These are phyloP conservation scores for Melolontha melolontha DNA, from an alignment of 2,888 invertebrate species.

Conservation along the genomic window DNA sequence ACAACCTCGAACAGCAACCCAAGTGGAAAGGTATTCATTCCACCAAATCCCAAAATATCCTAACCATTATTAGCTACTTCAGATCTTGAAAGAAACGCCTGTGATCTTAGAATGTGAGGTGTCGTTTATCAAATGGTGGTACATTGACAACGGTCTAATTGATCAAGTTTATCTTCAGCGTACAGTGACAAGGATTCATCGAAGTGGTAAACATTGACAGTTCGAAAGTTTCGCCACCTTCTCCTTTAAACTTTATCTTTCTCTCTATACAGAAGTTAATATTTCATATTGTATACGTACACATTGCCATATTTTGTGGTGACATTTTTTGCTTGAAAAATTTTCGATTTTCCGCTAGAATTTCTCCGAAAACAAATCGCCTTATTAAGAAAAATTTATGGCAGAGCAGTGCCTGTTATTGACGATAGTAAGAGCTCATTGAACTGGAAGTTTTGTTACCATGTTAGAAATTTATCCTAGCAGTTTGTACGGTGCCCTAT, in stretches of 20 bases:
- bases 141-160: too few species aligned
- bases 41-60: too few species aligned
- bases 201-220: constrained; percentile 34
- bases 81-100: constrained; percentile 49
- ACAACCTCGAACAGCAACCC: constrained; percentile 33
- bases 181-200: constrained; percentile 45
- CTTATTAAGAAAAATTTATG: constrained; percentile 36
- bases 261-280: too few species aligned
- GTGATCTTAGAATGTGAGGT: constrained; percentile 47
- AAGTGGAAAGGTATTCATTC: constrained; percentile 41
- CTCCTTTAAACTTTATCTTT: too few species aligned
- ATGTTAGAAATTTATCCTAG: too few species aligned
- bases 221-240: too few species aligned
- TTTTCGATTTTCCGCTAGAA: constrained; percentile 37
- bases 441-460: background rate
- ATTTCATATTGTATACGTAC: too few species aligned
- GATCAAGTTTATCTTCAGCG: constrained; percentile 45
- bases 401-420: background rate
- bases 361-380: constrained; percentile 30
- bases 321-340: constrained; percentile 10
- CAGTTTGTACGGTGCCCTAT: too few species aligned
- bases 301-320: background rate
- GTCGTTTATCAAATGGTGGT: constrained; percentile 2
- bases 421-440: background rate
- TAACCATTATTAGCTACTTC: background rate